Percentiles rank a stretch among this genome's conserved stretches.
These are phyloP conservation scores for Sarcophaga peregrina DNA, from an alignment of 1,140 invertebrate species.

Conservation along the genomic window DNA sequence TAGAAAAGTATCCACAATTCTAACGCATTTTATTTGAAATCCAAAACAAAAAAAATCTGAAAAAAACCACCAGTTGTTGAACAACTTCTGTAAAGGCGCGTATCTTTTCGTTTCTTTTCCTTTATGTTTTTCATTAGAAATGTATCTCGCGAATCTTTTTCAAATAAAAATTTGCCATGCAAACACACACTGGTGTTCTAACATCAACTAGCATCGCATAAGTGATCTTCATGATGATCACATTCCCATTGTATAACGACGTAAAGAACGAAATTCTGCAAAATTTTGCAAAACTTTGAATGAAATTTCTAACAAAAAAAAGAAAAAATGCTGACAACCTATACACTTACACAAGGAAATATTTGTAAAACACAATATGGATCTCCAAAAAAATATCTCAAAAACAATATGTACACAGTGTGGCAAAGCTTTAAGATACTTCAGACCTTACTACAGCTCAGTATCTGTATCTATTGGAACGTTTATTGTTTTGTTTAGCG, in stretches of 20 bases:
- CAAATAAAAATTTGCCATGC: background rate
- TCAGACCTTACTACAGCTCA: too few species aligned
- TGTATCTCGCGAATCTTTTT: too few species aligned
- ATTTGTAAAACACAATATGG: too few species aligned
- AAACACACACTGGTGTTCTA: background rate
- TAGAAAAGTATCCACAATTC: background rate
- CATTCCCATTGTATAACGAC: too few species aligned
- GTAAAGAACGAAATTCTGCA: too few species aligned
- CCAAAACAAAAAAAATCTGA: background rate
- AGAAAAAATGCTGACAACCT: too few species aligned
- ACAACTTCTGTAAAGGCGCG: background rate
- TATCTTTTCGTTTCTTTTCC: background rate
- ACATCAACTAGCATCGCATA: background rate
- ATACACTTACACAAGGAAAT: too few species aligned
- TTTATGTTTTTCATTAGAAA: too few species aligned
- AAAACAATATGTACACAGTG: too few species aligned
- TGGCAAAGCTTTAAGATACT: background rate
- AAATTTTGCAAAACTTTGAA: too few species aligned
- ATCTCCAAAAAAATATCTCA: too few species aligned
- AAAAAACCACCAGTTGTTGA: background rate
- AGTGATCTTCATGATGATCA: background rate
- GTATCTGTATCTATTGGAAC: conserved; percentile 8
- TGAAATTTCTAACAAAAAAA: too few species aligned
- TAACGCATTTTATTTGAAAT: background rate
- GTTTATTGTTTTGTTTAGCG: background rate